A percentile compares a stretch with the other conserved stretches of the same genome.
Evolutionary conservation across 2,888 invertebrate species (phyloP).

Genomic region (Penaeus monodon): DNA sequence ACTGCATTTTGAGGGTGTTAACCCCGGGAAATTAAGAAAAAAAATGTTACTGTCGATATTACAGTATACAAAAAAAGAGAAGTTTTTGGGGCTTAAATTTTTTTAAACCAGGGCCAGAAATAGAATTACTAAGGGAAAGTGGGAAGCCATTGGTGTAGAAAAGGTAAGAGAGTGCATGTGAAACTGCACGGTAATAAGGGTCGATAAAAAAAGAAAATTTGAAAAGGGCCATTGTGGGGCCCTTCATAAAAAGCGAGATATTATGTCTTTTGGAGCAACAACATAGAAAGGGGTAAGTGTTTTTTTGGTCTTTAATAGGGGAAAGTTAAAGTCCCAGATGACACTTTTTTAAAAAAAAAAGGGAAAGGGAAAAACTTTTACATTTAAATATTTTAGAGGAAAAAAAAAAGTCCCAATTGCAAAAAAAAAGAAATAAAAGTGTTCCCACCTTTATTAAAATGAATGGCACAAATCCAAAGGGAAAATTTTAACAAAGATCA

Average conservation of each 20-base stretch:
- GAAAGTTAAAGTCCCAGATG: slow-evolving; percentile 6
- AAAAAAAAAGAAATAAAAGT: no score
- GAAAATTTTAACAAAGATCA: slow-evolving; percentile 41
- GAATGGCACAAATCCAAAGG: slow-evolving; percentile 27
- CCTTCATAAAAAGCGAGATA: slow-evolving; percentile 31
- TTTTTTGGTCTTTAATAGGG: background rate
- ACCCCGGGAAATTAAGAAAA: background rate
- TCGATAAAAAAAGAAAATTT: background rate
- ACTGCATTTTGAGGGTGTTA: background rate
- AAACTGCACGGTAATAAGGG: slow-evolving; percentile 23
- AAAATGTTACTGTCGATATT: slow-evolving; percentile 11
- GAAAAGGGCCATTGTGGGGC: slow-evolving; percentile 7
- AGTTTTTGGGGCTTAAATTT: slow-evolving; percentile 11
- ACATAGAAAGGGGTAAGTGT: slow-evolving; percentile 17
- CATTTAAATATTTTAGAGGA: slow-evolving; percentile 15
- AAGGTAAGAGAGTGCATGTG: slow-evolving; percentile 20
- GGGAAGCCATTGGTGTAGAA: slow-evolving; percentile 7
- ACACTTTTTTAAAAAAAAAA: background rate
- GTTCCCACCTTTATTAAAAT: background rate
- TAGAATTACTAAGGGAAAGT: slow-evolving; percentile 33
- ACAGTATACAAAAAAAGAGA: slow-evolving; percentile 4
- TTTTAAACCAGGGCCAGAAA: slow-evolving; percentile 21
- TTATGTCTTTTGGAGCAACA: slow-evolving; percentile 26
- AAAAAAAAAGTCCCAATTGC: background rate
- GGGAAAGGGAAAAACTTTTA: slow-evolving; percentile 20